Percentiles rank a stretch among this genome's conserved stretches.
Evolutionary conservation across 2,113 vertebrate species (phyloP).

Genomic region (Columbina picui): DNA sequence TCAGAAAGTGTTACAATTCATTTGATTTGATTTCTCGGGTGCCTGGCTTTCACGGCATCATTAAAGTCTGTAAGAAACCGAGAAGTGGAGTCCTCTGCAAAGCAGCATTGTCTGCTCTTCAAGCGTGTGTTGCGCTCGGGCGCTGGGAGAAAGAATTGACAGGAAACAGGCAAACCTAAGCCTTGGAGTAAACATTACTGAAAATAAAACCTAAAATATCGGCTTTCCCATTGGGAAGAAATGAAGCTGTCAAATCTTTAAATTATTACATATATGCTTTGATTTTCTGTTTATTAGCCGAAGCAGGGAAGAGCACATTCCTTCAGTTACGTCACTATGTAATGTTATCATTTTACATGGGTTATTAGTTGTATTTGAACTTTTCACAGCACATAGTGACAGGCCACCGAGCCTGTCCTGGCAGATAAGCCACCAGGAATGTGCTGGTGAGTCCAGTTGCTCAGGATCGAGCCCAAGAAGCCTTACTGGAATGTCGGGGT

Average conservation of each 20-base stretch:
- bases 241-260: background rate
- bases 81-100: constrained; percentile 81
- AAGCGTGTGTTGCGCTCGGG: background rate
- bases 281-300: background rate
- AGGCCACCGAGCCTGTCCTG: background rate
- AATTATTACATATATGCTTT: too few relatives aligned
- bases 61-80: constrained; percentile 84
- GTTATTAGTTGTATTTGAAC: constrained; percentile 10
- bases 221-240: background rate
- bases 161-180: background rate
- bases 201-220: background rate
- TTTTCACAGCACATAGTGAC: background rate
- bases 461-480: constrained; percentile 36
- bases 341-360: background rate
- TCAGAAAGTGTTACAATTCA: constrained; percentile 91
- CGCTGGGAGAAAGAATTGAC: background rate
- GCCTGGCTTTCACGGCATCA: constrained; percentile 80
- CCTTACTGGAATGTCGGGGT: constrained; percentile 22
- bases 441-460: background rate
- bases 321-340: background rate
- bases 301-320: background rate
- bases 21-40: constrained; percentile 89
- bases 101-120: constrained; percentile 75
- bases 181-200: background rate
- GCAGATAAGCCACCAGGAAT: background rate